Conservation (phyloP, 2,888 invertebrate genomes). For the Sphaeridia pumilis region DNA sequence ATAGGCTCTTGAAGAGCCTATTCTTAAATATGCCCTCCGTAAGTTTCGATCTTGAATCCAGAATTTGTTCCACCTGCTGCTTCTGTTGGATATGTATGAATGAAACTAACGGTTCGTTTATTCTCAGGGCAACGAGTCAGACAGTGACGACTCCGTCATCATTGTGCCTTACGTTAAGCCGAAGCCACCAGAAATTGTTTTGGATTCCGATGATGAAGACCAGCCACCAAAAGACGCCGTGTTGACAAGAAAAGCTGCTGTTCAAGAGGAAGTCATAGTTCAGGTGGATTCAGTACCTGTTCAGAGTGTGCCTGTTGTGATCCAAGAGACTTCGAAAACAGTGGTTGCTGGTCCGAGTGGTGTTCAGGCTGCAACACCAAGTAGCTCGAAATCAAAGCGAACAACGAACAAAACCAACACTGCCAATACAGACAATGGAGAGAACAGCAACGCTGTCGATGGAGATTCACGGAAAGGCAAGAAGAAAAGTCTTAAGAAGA, state of each 20-base stretch:
- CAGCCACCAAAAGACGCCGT: not conserved
- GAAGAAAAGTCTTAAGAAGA: too few relatives aligned
- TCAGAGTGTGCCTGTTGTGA: not conserved
- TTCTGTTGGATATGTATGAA: too few relatives aligned
- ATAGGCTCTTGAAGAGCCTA: too few relatives aligned
- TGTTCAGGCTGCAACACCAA: not conserved
- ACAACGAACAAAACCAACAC: not conserved
- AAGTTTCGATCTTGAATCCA: too few relatives aligned
- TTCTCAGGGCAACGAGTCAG: not conserved
- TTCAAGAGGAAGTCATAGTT: too few relatives aligned
- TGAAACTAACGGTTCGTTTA: too few relatives aligned
- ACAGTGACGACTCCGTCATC: slow-evolving; percentile 8
- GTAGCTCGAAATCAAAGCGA: not conserved
- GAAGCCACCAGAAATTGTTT: not conserved
- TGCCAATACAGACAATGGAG: too few relatives aligned
- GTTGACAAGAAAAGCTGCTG: not conserved
- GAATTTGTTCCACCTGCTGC: too few relatives aligned
- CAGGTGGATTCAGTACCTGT: not conserved
- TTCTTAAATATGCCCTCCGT: too few relatives aligned
- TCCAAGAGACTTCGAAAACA: not conserved
- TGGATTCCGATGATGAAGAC: slow-evolving; percentile 1
- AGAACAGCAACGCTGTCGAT: not conserved
- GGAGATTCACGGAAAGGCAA: not conserved
- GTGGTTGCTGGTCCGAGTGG: not conserved
- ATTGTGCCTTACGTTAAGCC: slow-evolving; percentile 3